phyloP scores from a whole-genome alignment of 2,113 vertebrate genomes.

The Percina caprodes region DNA sequence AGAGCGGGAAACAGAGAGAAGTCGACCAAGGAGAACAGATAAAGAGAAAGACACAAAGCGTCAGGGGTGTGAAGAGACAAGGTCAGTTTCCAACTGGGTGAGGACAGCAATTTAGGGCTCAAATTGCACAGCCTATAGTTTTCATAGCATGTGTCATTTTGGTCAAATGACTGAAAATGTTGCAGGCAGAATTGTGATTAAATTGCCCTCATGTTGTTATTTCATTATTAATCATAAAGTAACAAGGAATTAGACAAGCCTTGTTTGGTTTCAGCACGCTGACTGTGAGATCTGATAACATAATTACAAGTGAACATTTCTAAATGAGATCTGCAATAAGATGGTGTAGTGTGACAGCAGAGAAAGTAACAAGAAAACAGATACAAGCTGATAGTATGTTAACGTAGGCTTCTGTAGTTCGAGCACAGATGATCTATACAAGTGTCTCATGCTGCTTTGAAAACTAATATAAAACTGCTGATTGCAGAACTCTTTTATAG shows the following conservation, averaged over 20 bases:
- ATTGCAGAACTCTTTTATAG: conserved; percentile 1
- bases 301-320: conserved; percentile 64
- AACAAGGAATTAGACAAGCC: conserved; percentile 63
- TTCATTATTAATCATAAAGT: conserved; percentile 64
- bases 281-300: conserved; percentile 66
- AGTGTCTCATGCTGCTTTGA: not conserved
- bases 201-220: conserved; percentile 51
- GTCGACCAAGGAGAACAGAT: conserved; percentile 53
- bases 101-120: conserved; percentile 42
- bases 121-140: conserved; percentile 16
- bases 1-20: conserved; percentile 48
- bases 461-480: not conserved
- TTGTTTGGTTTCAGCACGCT: conserved; percentile 62
- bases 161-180: conserved; percentile 44
- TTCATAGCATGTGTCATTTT: conserved; percentile 33
- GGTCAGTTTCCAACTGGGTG: conserved; percentile 62
- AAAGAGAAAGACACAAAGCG: conserved; percentile 2
- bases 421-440: not conserved
- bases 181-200: conserved; percentile 8
- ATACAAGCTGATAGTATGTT: not conserved
- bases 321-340: conserved; percentile 66
- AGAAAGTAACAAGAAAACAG: conserved; percentile 8
- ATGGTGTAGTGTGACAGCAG: conserved; percentile 13
- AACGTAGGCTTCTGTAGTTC: not conserved
- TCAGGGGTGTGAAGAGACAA: conserved; percentile 49